Base-by-base conservation (phyloP, 2,797 vertebrate genomes). In the Micropoecilia bifurca region DNA sequence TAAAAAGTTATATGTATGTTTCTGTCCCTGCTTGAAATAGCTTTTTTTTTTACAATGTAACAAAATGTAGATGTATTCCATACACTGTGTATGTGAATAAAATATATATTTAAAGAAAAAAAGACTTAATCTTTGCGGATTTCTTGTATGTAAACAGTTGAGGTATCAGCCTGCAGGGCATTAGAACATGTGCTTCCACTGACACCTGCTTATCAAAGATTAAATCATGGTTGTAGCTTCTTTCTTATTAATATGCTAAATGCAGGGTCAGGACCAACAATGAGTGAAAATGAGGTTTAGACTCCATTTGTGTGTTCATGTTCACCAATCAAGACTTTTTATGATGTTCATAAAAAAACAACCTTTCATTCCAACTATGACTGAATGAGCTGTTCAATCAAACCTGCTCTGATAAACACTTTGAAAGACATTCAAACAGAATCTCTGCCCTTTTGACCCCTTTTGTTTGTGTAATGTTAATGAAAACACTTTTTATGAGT, bases 391-490 rank as follows among this genome's bases (percentile, higher is more conserved):
- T 5, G 13, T 6, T 43, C 41, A 28, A 69, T 45, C n/a, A 71
- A 71, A 71, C 28, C 39, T 71, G 43, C 4, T 71, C 39, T 28
- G n/a, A 71, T 69, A 16, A 71, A 45, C 66, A 45, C 66, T 43
- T 69, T 69, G 39, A 25, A 45, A 71, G 12, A 45, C n/a, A 50
- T 13, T 41, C 72, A 39, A n/a, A 39, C 2, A 36, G 5, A 74
- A 36, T 41, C 48, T 4, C 3, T 22, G 20, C 48, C 28, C 50
- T 53, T 74, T 22, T n/a, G 50, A 39, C 48, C 48, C 8, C 6
- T 74, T 53, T 55, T 74, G 50, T 74, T 74, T 74, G 72, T 55
- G 33, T 50, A 55, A 14, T 55, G 50, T 74, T 55, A 53, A 73
- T 74, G 30, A 39, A 53, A 53, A 53, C 48, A 39, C 20, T 41